Evolutionary conservation across 2,797 vertebrate species (phyloP).

Genomic region (Gobio occitaniae): DNA sequence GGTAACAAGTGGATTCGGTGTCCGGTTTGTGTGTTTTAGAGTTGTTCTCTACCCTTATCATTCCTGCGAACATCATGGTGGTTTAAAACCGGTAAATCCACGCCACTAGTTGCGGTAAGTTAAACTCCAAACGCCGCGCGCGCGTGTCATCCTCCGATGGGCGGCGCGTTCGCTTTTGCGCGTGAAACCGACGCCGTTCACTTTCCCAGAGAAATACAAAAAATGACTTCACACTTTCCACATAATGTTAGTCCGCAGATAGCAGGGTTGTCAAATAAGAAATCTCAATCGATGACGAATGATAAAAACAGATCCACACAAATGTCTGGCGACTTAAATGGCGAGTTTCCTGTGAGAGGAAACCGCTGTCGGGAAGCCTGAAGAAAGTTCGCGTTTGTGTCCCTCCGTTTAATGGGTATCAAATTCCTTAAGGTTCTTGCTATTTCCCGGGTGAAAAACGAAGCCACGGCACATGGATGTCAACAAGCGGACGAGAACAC

Average conservation of each 20-base stretch:
- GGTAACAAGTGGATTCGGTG: conserved; percentile 59
- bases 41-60: conserved; percentile 72
- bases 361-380: background rate
- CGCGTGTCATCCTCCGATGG: background rate
- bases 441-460: background rate
- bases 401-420: background rate
- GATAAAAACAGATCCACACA: background rate
- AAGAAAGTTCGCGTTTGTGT: background rate
- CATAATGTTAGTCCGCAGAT: background rate
- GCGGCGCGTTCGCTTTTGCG: background rate
- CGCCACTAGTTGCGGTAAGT: background rate
- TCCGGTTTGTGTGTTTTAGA: conserved; percentile 3
- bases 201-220: background rate
- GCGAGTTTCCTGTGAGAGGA: conserved; percentile 10
- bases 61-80: conserved; percentile 77
- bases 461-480: background rate
- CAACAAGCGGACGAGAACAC: background rate
- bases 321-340: background rate
- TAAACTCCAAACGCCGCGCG: background rate
- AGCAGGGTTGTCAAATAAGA: background rate
- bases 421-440: background rate
- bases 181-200: background rate
- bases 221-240: background rate
- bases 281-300: background rate
- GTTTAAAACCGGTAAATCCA: background rate